These are phyloP conservation scores for Mantis religiosa DNA, from an alignment of 2,888 invertebrate species.

Conservation along the genomic window DNA sequence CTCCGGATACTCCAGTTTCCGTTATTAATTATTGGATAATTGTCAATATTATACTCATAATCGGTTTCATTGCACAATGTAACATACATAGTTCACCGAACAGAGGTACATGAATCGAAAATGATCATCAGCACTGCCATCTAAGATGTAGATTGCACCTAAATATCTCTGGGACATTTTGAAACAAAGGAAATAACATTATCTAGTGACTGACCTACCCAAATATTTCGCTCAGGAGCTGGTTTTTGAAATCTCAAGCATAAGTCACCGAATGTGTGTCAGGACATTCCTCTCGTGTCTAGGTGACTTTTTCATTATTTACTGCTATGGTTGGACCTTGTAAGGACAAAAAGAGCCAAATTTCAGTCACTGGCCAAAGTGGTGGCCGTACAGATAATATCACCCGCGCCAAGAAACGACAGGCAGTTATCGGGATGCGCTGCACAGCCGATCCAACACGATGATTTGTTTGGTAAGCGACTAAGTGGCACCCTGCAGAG, in stretches of 20 bases:
- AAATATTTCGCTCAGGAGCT: too few relatives aligned
- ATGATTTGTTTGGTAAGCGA: constrained; percentile 23
- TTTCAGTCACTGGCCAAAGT: neutral
- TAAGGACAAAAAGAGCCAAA: neutral
- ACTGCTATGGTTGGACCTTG: neutral
- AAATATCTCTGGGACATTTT: too few relatives aligned
- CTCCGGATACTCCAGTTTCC: too few relatives aligned
- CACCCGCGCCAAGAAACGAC: neutral
- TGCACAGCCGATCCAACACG: neutral
- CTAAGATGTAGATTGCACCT: too few relatives aligned
- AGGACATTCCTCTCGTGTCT: neutral
- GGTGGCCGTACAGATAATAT: neutral
- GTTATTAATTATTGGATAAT: too few relatives aligned
- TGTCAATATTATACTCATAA: too few relatives aligned
- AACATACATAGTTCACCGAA: too few relatives aligned
- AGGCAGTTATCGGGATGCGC: neutral
- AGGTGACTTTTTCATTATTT: neutral
- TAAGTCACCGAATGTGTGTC: neutral
- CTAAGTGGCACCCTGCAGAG: constrained; percentile 23
- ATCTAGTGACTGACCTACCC: too few relatives aligned
- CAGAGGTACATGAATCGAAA: too few relatives aligned
- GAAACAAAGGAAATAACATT: too few relatives aligned
- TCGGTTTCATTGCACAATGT: too few relatives aligned
- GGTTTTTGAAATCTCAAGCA: neutral
- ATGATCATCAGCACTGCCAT: too few relatives aligned